A percentile compares a stretch with the other conserved stretches of the same genome.
Conservation (phyloP, 2,113 vertebrate genomes). For the Gulo gulo region DNA sequence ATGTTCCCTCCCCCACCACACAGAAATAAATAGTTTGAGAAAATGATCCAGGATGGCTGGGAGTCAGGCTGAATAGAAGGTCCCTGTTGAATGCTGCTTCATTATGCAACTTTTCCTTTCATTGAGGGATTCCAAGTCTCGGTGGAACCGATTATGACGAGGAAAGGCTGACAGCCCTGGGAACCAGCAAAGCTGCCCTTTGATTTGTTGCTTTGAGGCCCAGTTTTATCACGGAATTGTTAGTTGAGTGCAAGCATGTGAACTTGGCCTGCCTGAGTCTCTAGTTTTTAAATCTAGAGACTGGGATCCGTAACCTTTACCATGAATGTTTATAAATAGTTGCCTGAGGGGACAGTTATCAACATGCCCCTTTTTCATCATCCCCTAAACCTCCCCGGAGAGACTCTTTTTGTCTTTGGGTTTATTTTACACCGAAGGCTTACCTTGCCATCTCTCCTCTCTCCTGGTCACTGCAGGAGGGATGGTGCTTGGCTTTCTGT, state of each 20-base stretch:
- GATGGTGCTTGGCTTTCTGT: not conserved
- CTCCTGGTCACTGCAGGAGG: not conserved
- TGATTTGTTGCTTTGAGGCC: conserved; percentile 13
- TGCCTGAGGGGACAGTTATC: not conserved
- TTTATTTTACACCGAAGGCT: not conserved
- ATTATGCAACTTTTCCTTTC: conserved; percentile 66
- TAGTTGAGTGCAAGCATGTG: not conserved
- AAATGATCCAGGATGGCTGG: conserved; percentile 60
- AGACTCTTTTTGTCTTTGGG: not conserved
- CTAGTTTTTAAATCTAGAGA: conserved; percentile 35
- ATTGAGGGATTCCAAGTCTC: conserved; percentile 29
- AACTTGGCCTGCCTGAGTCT: not conserved
- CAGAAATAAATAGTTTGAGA: conserved; percentile 71
- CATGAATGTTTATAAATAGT: not conserved
- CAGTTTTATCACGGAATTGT: not conserved
- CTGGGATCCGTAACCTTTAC: not conserved
- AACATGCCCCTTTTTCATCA: not conserved
- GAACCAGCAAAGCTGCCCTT: conserved; percentile 46
- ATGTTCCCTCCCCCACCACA: conserved; percentile 57
- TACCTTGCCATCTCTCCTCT: not conserved
- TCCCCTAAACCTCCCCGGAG: not conserved
- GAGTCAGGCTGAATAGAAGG: conserved; percentile 61
- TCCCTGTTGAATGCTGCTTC: conserved; percentile 21
- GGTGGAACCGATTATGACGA: conserved; percentile 55
- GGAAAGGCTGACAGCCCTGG: conserved; percentile 61